Evolutionary conservation across 2,888 invertebrate species (phyloP), one percentile per base, ranked within the genome.

Genomic region (Phoronis australis): DNA sequence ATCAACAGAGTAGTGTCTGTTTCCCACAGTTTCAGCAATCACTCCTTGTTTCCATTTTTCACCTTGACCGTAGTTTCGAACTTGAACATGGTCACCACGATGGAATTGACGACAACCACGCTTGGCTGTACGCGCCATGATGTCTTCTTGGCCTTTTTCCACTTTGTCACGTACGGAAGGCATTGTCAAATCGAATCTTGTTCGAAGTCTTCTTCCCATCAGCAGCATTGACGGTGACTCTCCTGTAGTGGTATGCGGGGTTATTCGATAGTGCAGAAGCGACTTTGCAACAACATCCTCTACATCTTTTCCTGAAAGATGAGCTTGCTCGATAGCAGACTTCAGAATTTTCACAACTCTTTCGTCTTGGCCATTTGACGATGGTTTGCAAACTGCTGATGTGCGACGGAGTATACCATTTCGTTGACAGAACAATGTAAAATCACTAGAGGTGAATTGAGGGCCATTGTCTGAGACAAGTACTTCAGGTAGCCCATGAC

Each of bases 391-490:
- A 1, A 62, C 60, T n/a, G 65, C 50, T 2, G 55, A 47, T 2
- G 22, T 37, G 2, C 53, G 35, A 25, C 68, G 66, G 5, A 38
- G 25, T 37, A 64, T 58, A 9, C 63, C 59, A 21, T 54, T 51
- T 9, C 38, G n/a, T 3, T 42, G 39, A 50, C 62, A 55, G 47
- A 62, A 65, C 3, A 38, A 27, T n/a, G 35, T 4, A 46, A 67
- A 67, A 31, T 57, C 57, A 3, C 47, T 27, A 9, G 64, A 54
- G 4, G 55, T 61, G 47, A 68, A 68, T 24, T 55, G 53, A 0
- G 60, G 39, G 0, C 65, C 66, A 42, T 68, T 69, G 46, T 69
- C 68, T 2, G 62, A 54, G n/a, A 69, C 66, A 3, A 69, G 12
- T 6, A 48, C 55, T 26, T 51, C 24, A 15, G 65, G 68, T 23